phyloP scores from a whole-genome alignment of 2,888 invertebrate species.

The Conistra vaccinii region DNA sequence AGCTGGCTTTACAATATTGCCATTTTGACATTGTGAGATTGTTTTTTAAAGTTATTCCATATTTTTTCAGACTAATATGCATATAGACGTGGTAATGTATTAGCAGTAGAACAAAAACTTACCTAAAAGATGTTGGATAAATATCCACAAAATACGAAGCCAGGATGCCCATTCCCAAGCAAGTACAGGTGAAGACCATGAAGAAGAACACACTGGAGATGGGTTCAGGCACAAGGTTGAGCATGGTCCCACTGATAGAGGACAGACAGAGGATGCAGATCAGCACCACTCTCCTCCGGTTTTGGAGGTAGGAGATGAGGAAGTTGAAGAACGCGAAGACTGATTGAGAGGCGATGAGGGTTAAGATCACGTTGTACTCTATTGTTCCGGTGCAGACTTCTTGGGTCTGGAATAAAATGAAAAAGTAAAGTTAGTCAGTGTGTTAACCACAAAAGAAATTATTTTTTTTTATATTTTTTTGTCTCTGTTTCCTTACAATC shows the following conservation, averaged over 20 bases:
- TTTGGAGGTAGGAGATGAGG: constrained; percentile 88
- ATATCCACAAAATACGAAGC: constrained; percentile 87
- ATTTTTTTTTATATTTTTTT: no score
- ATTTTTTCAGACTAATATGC: no score
- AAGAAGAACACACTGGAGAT: constrained; percentile 85
- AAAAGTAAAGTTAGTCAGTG: not conserved
- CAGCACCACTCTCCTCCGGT: constrained; percentile 88
- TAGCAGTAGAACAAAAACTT: constrained; percentile 28
- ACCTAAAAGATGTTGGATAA: constrained; percentile 87
- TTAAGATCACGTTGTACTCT: constrained; percentile 91
- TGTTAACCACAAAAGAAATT: no score
- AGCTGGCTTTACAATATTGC: no score
- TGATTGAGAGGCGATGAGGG: constrained; percentile 92
- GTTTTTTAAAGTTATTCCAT: no score
- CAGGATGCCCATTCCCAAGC: constrained; percentile 85
- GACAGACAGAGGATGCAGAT: constrained; percentile 88
- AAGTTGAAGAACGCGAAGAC: constrained; percentile 92
- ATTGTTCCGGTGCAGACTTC: constrained; percentile 88
- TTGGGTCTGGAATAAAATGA: constrained; percentile 76
- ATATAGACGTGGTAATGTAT: no score
- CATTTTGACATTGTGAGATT: no score
- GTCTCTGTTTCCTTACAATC: no score
- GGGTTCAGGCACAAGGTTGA: constrained; percentile 84
- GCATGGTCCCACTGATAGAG: constrained; percentile 87
- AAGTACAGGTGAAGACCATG: constrained; percentile 85